Evolutionary conservation across 2,888 invertebrate genomes (phyloP), one percentile per base, ranked within the genome.

Genomic region (Poecilus cupreus): DNA sequence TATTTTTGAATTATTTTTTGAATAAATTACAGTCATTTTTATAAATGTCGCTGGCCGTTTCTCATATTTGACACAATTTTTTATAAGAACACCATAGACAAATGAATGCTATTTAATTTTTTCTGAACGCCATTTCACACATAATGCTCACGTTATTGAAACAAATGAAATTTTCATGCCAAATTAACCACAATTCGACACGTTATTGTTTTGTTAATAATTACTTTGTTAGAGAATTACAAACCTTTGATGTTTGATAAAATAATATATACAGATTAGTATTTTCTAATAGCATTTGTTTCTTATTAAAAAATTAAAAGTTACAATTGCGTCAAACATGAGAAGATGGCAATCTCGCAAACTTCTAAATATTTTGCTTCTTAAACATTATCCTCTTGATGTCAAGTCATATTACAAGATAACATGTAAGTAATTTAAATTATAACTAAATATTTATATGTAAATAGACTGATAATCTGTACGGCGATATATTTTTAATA

Each of bases 1-100:
- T 72, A 80, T 80, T 80, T 80, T 80, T 80, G 13, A 80, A 72
- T 80, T 80, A 72, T 80, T 80, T 80, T 77, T 77, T 72, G 49
- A 75, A 37, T n/a, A 46, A 32, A 60, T 13, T 46, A 77, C 39
- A 72, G 80, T 70, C 79, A 70, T 80, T 80, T 64, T 32, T 57
- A 80, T 80, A 80, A 39, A 68, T 80, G 80, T 80, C 80, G 57
- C 80, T 24, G 24, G n/a, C 51, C 22, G 49, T 51, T 51, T 79
- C 22, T 13, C 37, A 51, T 51, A 70, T 13, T 79, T 16, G 10
- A 37, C 32, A 68, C 11, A 68, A 37, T 16, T 18, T 32, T 13
- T 24, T 24, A 43, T 5, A 57, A 10, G 32, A 32, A 32, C 4
- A 6, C 8, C 8, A 32, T 32, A 32, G 0, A 2, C 5, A 32